Percentiles rank a stretch among this genome's conserved stretches.
Conservation (phyloP, 1,140 invertebrate genomes). For the Melanaphis sacchari region DNA sequence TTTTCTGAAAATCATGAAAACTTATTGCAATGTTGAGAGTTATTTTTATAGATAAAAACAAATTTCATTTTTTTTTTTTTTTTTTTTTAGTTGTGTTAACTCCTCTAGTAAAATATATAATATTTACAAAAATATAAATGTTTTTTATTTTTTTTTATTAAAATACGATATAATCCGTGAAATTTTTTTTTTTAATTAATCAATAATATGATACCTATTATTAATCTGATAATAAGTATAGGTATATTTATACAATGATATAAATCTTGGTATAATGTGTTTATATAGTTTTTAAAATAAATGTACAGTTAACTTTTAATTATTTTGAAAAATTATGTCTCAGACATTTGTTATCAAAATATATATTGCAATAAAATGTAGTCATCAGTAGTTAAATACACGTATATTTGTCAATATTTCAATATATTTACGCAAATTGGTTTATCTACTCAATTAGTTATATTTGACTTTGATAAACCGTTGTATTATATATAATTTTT, state of each 20-base stretch:
- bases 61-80: background rate
- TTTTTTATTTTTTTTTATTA: too few relatives aligned
- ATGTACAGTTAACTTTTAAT: background rate
- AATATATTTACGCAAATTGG: too few relatives aligned
- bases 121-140: background rate
- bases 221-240: background rate
- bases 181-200: background rate
- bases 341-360: background rate
- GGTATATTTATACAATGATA: background rate
- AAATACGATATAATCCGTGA: background rate
- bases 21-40: background rate
- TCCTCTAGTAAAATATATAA: too few relatives aligned
- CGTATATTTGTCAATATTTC: background rate
- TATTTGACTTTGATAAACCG: background rate
- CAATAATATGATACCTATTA: background rate
- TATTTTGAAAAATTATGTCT: background rate
- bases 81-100: background rate
- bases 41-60: background rate
- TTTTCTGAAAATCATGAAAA: background rate
- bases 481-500: too few relatives aligned
- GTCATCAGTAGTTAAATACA: too few relatives aligned
- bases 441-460: background rate
- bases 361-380: too few relatives aligned
- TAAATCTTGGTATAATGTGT: background rate
- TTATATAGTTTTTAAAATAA: background rate